These are phyloP conservation scores for Rafetus swinhoei DNA, from an alignment of 2,113 vertebrate genomes.

Conservation along the genomic window DNA sequence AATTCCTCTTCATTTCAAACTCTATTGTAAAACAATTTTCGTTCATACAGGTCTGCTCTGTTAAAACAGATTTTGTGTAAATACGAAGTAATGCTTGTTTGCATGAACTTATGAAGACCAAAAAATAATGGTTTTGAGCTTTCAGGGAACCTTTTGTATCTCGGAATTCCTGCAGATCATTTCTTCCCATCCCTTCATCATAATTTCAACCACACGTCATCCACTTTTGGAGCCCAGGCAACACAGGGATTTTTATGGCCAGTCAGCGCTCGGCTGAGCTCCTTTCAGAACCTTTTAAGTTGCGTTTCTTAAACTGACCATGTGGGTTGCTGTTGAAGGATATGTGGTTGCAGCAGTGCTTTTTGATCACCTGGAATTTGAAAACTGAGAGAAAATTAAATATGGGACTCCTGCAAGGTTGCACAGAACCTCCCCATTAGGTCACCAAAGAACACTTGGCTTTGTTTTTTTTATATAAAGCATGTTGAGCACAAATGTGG, in stretches of 20 bases:
- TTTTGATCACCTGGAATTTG: neutral
- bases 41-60: neutral
- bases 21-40: neutral
- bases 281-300: neutral
- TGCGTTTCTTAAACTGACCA: neutral
- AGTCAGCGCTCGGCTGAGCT: neutral
- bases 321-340: rapidly evolving
- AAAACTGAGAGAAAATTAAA: neutral
- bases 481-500: neutral
- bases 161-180: neutral
- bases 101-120: neutral
- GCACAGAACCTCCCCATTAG: neutral
- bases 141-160: neutral
- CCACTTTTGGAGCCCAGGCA: neutral
- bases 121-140: neutral
- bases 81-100: neutral
- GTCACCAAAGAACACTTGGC: neutral
- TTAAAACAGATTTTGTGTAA: neutral
- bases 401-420: neutral
- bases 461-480: neutral
- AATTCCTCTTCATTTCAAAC: neutral
- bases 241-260: neutral
- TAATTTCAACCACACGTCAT: neutral
- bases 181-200: neutral
- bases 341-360: neutral